These are phyloP conservation scores for Pecten maximus DNA, from an alignment of 2,888 invertebrate species.

Conservation along the genomic window DNA sequence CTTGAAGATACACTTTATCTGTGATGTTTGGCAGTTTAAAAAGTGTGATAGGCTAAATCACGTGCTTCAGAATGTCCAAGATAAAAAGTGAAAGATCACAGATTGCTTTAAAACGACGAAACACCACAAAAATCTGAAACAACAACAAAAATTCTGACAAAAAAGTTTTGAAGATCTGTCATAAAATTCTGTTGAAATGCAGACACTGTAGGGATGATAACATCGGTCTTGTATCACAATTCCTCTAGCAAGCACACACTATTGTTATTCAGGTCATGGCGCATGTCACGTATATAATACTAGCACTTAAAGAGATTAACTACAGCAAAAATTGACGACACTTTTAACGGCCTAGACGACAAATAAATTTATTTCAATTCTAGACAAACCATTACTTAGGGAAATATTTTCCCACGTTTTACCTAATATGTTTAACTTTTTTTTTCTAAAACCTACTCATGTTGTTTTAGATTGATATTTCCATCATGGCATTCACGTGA, in stretches of 20 bases:
- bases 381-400: not conserved
- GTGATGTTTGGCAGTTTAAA: slow-evolving; percentile 17
- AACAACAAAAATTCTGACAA: not conserved
- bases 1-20: not conserved
- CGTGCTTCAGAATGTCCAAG: not conserved
- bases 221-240: too few species aligned
- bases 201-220: too few species aligned
- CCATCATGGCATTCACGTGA: too few species aligned
- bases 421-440: not conserved
- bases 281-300: not conserved
- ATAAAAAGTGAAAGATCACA: slow-evolving; percentile 15
- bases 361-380: not conserved
- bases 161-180: not conserved
- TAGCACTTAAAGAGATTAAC: not conserved
- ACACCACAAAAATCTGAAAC: not conserved
- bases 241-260: not conserved
- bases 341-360: not conserved
- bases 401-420: not conserved
- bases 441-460: not conserved
- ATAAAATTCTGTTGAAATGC: not conserved
- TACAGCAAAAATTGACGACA: not conserved
- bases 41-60: not conserved
- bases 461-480: too few species aligned
- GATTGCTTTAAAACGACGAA: not conserved
- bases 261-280: not conserved